Percentiles rank a stretch among this genome's conserved stretches.
These are phyloP conservation scores for Apis florea DNA, from an alignment of 1,140 invertebrate genomes.

Conservation along the genomic window DNA sequence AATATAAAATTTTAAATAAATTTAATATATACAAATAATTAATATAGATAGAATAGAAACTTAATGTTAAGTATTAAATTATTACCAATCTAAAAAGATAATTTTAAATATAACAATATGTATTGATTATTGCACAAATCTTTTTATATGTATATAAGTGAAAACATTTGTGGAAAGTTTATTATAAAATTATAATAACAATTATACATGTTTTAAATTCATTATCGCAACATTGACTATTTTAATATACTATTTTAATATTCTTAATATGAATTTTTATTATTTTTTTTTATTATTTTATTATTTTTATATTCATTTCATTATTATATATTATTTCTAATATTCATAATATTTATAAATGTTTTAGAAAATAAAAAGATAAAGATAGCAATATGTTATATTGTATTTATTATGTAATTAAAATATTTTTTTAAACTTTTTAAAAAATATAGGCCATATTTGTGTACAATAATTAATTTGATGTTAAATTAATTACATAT, in stretches of 20 bases:
- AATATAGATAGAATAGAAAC: constrained; percentile 9
- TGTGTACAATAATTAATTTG: not conserved
- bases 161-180: constrained; percentile 5
- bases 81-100: constrained; percentile 4
- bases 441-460: constrained; percentile 48
- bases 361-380: not conserved
- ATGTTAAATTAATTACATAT: constrained; percentile 28
- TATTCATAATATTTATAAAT: not conserved
- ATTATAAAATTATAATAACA: constrained; percentile 24
- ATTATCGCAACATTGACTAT: constrained; percentile 11
- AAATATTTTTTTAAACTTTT: constrained; percentile 3
- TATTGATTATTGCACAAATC: constrained; percentile 19
- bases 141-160: not conserved
- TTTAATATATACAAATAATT: constrained; percentile 12
- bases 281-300: no score
- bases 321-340: no score
- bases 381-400: not conserved
- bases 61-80: not conserved
- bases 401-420: not conserved
- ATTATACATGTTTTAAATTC: not conserved
- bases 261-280: no score
- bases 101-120: not conserved
- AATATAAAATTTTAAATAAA: constrained; percentile 11
- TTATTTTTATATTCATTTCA: no score
- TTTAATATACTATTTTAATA: not conserved